These are phyloP conservation scores for Bubo bubo DNA, from an alignment of 2,113 vertebrate genomes.

Conservation along the genomic window DNA sequence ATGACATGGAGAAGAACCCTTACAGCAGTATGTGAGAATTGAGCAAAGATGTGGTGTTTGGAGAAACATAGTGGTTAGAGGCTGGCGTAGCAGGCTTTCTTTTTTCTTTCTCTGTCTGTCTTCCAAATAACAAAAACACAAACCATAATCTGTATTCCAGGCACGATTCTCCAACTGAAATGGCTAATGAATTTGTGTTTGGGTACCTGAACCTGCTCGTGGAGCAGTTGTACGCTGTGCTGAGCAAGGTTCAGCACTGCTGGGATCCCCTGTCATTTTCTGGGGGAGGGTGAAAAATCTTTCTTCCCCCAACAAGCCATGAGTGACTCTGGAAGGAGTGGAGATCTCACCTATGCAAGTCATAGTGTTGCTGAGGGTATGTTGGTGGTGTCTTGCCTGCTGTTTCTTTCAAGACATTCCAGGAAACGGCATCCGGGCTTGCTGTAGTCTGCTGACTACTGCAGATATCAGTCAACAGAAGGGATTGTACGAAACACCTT, in stretches of 20 bases:
- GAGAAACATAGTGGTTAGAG: background rate
- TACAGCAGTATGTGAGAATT: background rate
- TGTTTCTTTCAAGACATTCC: background rate
- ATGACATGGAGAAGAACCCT: background rate
- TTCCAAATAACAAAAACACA: background rate
- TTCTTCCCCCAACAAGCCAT: background rate
- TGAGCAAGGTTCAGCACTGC: background rate
- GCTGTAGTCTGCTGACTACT: background rate
- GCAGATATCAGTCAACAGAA: background rate
- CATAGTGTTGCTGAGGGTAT: background rate
- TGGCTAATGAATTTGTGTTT: background rate
- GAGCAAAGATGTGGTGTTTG: background rate
- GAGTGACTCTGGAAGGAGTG: background rate
- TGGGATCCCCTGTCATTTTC: background rate
- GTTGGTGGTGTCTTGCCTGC: background rate
- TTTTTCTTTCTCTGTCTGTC: background rate
- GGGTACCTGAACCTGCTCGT: accelerated
- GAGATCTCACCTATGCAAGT: background rate
- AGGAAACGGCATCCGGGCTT: background rate
- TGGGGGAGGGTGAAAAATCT: background rate
- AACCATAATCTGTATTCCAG: background rate
- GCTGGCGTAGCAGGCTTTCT: background rate
- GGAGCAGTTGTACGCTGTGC: background rate
- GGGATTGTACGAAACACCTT: background rate
- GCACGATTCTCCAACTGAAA: background rate